phyloP scores from a whole-genome alignment of 1,140 invertebrate genomes.

The Papilio glaucus region DNA sequence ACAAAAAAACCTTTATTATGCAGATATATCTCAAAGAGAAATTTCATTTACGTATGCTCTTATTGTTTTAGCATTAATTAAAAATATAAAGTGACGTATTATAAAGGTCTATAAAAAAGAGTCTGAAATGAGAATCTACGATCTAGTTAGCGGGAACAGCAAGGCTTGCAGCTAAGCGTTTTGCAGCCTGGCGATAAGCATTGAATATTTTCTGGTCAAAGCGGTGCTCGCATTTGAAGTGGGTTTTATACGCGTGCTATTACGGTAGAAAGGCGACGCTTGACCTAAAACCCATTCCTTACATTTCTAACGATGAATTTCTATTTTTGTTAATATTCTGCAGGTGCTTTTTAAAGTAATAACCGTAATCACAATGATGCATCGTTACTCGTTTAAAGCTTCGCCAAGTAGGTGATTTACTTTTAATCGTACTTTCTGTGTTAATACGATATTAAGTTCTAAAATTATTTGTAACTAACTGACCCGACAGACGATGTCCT shows the following conservation, averaged over 20 bases:
- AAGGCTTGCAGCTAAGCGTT: constrained; percentile 12
- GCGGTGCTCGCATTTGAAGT: constrained; percentile 33
- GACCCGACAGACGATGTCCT: no score
- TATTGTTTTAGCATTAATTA: not conserved
- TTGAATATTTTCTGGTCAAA: constrained; percentile 35
- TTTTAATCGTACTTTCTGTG: no score
- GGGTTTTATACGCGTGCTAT: constrained; percentile 37
- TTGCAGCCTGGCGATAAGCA: constrained; percentile 14
- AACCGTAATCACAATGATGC: no score
- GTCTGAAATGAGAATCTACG: not conserved
- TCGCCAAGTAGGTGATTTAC: no score
- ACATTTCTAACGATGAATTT: constrained; percentile 24
- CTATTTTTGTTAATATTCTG: constrained; percentile 23
- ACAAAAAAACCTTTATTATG: no score
- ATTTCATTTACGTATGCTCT: not conserved
- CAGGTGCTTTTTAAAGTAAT: constrained; percentile 17
- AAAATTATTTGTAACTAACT: no score
- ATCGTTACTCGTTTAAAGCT: no score
- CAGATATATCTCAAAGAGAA: no score
- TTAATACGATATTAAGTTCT: no score
- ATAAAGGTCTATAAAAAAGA: not conserved
- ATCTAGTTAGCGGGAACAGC: not conserved
- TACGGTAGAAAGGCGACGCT: constrained; percentile 11
- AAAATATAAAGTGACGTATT: not conserved
- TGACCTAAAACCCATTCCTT: constrained; percentile 37